These are phyloP conservation scores for Tachysurus vachellii DNA, from an alignment of 2,113 vertebrate species.

Conservation along the genomic window DNA sequence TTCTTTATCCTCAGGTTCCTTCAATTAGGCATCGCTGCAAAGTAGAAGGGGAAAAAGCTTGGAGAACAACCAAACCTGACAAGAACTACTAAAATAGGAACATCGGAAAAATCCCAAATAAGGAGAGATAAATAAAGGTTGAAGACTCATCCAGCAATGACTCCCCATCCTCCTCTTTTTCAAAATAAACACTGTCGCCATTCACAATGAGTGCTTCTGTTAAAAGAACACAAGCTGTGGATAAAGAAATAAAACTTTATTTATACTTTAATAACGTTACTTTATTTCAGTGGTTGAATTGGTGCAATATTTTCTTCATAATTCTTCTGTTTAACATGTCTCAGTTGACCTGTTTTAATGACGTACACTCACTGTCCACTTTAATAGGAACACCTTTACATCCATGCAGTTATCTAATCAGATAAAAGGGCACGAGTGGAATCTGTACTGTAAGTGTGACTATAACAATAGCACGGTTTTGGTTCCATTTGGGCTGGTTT, in stretches of 20 bases:
- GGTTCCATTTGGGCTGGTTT: no score
- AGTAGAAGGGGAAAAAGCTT: background rate
- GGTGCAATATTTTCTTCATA: background rate
- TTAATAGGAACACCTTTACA: no score
- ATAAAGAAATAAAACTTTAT: background rate
- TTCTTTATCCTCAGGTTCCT: background rate
- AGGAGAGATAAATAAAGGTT: conserved; percentile 47
- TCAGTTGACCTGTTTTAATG: background rate
- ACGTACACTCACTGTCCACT: background rate
- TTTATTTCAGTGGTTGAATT: background rate
- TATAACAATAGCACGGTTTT: no score
- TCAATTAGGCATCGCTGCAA: background rate
- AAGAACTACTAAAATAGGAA: conserved; percentile 40
- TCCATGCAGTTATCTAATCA: no score
- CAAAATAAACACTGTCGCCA: conserved; percentile 9
- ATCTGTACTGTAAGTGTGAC: no score
- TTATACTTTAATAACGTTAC: background rate
- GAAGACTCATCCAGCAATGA: background rate
- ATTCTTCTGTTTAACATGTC: background rate
- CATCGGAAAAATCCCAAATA: conserved; percentile 47
- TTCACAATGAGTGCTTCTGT: background rate
- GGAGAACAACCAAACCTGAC: background rate
- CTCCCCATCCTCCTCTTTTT: background rate
- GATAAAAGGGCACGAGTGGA: no score
- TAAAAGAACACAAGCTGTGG: background rate